phyloP scores from a whole-genome alignment of 2,113 vertebrate genomes.

The Nycticorax nycticorax region DNA sequence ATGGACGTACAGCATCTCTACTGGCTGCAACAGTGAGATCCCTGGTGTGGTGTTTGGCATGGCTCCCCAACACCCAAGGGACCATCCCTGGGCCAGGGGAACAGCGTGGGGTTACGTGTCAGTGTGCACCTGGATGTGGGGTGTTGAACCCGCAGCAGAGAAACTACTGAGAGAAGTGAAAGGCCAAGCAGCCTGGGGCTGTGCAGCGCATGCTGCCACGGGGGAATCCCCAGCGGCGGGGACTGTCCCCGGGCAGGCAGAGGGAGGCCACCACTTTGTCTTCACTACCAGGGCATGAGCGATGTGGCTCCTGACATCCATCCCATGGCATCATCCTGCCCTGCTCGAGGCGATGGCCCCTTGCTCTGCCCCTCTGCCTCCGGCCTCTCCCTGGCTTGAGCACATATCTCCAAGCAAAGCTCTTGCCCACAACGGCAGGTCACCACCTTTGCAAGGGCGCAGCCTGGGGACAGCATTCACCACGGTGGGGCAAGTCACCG shows the following conservation, averaged over 20 bases:
- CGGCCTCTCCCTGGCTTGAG: background rate
- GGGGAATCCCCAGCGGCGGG: background rate
- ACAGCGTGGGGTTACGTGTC: accelerated
- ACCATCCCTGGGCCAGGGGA: background rate
- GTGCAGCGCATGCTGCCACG: accelerated
- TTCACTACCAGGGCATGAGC: background rate
- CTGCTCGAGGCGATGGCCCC: background rate
- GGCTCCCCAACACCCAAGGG: accelerated
- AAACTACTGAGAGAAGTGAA: background rate
- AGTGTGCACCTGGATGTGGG: accelerated
- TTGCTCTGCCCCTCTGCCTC: background rate
- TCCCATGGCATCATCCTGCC: background rate
- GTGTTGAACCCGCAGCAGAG: background rate
- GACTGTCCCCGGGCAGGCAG: background rate
- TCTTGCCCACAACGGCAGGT: background rate
- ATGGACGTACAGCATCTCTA: background rate
- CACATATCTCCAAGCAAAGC: accelerated
- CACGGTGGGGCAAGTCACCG: background rate
- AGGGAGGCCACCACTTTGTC: background rate
- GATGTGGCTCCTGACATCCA: background rate
- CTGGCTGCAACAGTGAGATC: background rate
- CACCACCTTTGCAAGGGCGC: background rate
- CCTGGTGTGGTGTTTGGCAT: background rate
- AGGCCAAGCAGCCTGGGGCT: background rate
- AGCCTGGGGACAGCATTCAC: background rate